Evolutionary conservation across 2,113 vertebrate species (phyloP).

Genomic region (Silurus asotus): DNA sequence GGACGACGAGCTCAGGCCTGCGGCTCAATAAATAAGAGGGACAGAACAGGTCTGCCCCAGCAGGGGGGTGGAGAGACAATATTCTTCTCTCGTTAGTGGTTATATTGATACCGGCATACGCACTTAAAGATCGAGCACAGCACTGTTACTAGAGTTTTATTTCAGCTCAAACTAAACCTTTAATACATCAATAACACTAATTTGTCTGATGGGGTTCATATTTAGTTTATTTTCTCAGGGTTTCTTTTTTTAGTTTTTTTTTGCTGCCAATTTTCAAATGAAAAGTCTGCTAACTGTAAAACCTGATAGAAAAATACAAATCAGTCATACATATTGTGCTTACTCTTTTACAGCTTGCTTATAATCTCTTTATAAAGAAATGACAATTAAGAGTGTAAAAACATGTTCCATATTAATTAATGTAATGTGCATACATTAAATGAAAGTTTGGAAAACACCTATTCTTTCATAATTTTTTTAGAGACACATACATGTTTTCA

Average conservation of each 20-base stretch:
- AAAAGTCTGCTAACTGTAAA: background rate
- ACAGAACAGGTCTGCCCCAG: conserved; percentile 28
- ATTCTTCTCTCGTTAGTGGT: conserved; percentile 1
- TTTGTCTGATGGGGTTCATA: background rate
- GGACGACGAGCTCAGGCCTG: background rate
- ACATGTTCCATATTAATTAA: too few species aligned
- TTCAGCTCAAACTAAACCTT: background rate
- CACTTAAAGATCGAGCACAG: background rate
- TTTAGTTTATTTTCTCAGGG: too few species aligned
- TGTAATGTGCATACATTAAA: too few species aligned
- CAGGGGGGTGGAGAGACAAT: background rate
- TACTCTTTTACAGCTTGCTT: background rate
- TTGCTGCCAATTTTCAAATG: background rate
- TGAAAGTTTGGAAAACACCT: too few species aligned
- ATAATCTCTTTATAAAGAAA: background rate
- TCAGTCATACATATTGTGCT: background rate
- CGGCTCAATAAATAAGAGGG: conserved; percentile 4
- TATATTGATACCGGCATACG: background rate
- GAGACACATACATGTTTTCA: too few species aligned
- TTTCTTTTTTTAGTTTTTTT: background rate
- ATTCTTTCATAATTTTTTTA: too few species aligned
- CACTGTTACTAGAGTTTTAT: background rate
- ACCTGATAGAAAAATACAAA: background rate
- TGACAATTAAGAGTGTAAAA: too few species aligned
- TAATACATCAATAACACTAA: background rate